Base-by-base conservation (phyloP, 2,888 invertebrate genomes). In the Pachydiplax longipennis region DNA sequence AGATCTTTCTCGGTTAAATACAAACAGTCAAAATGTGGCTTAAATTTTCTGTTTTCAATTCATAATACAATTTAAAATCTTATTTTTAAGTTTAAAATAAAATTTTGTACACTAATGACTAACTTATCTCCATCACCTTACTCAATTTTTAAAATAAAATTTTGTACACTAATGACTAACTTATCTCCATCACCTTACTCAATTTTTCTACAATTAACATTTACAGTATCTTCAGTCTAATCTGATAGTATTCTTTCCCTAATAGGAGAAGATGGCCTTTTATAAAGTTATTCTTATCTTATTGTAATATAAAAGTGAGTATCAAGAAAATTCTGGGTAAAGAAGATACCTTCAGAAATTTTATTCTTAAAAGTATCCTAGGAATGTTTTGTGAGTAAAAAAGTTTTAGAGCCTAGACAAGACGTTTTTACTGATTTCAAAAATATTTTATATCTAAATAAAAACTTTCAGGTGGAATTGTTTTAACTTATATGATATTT, bases 401-500 rank as follows among this genome's bases (percentile, higher is more conserved):
- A 18, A 15, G 8, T 53, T 87, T 87, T n/a, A 13, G 15, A 73
- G 31, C 18, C n/a, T 10, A 13, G 10, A 35, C 8, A n/a, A 18
- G 53, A 53, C 8, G 2, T 53, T 15, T 13, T 0, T 53, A 31
- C 6, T 15, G 25, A 2, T 25, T 83, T 22, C 0, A 37, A 25
- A 65, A 35, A 90, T 40, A 1, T 37, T 65, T 40, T 91, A 35
- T 22, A 40, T 44, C 44, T 18, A 3, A 81, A 22, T 22, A 44
- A 40, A 40, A 65, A 80, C 65, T 91, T 91, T 25, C 90, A 93
- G 92, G 91, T 90, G 97, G 97, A 0, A 95, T 96, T 82, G 92
- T 96, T 18, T 93, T 96, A 82, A 96, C 96, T 0, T 96, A 96
- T 92, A 93, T 96, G 73, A 95, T 96, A 92, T 96, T 96, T 92